Base-by-base conservation (phyloP, 2,888 invertebrate genomes). In the Ophion ventricosus region DNA sequence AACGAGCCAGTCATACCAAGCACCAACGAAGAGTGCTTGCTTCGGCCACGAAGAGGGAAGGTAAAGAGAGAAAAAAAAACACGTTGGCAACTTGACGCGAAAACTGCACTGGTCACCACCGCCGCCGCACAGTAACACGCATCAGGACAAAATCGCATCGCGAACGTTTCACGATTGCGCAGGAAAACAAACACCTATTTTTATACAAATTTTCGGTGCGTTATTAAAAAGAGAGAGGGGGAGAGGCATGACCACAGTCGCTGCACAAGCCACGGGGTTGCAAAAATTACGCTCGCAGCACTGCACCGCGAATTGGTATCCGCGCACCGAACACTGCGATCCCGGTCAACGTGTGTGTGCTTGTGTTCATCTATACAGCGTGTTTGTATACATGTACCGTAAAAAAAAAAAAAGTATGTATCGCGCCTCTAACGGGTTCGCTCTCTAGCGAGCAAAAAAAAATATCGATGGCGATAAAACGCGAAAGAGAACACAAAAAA, bases 401-500 rank as follows among this genome's bases (percentile, higher is more conserved):
- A 64, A 73, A 72, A 72, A 61, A 23, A n/a, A 43, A n/a, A 43
- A 10, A 20, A n/a, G 8, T 40, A 76, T 66, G 79, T 63, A 82
- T 67, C 35, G 61, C 80, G 73, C 25, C 59, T 74, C 8, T 35
- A 74, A 80, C 74, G 80, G 57, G 49, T 57, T 67, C 59, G 80
- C 35, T 35, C 35, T 35, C 35, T 1, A 25, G 66, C 20, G 67
- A 49, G 23, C 0, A 23, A 49, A 25, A 25, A 67, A 67, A 75
- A 66, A 69, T 54, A 67, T 26, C 40, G 67, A 40, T 40, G 69
- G 75, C 40, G 63, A 79, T 59, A 66, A 74, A 77, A 66, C 40
- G 69, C n/a, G 40, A 67, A 25, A 56, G 26, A 35, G 17, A 61
- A 43, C 0, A 54, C 43, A 25, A 59, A 81, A 57, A 59, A 23